phyloP scores from a whole-genome alignment of 2,888 invertebrate species.

The Pristionchus japonicus region DNA sequence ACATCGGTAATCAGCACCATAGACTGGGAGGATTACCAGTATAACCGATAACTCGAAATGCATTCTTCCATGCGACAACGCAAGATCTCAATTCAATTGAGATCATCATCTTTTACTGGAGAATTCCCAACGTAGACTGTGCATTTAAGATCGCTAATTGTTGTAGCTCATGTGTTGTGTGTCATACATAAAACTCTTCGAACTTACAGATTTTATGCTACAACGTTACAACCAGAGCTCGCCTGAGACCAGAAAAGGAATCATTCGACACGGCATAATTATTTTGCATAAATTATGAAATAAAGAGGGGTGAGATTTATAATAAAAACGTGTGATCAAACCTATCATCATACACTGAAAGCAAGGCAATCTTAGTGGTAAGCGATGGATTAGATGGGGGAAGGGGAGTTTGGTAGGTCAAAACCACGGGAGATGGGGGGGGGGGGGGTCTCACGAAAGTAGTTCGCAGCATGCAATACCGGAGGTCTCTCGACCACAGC shows the following conservation, averaged over 20 bases:
- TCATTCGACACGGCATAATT: neutral
- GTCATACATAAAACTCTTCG: neutral
- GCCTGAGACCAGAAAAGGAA: conserved; percentile 30
- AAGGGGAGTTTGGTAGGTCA: conserved; percentile 2
- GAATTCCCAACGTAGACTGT: too few relatives aligned
- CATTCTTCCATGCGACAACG: neutral
- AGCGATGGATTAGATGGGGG: conserved; percentile 30
- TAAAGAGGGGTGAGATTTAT: conserved; percentile 28
- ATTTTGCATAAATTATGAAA: conserved; percentile 29
- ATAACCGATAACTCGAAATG: neutral
- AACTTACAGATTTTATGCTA: conserved; percentile 21
- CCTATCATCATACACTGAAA: conserved; percentile 34
- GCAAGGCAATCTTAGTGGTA: conserved; percentile 21
- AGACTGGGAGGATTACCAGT: neutral
- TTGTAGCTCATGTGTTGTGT: neutral
- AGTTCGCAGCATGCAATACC: neutral
- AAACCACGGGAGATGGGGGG: neutral
- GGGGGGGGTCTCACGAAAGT: neutral
- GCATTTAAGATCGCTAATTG: neutral
- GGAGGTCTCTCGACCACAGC: neutral
- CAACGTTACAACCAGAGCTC: conserved; percentile 36
- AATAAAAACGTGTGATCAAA: conserved; percentile 31
- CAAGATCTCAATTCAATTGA: neutral
- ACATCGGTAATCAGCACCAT: neutral
- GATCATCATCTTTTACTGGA: neutral